phyloP scores from a whole-genome alignment of 2,797 vertebrate species.

The Centropyge bicolor region DNA sequence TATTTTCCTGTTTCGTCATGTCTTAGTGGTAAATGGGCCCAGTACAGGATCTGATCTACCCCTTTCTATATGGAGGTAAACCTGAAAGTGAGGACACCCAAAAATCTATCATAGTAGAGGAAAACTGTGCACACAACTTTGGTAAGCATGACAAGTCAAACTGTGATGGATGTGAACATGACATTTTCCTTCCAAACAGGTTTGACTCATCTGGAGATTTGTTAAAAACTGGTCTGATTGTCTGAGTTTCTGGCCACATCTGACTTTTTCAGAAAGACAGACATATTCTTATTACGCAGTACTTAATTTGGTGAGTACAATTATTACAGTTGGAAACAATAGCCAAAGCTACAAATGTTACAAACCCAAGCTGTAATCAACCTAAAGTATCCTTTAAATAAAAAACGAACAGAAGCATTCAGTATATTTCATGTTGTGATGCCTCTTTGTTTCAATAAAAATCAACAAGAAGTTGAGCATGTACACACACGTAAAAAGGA shows the following conservation, averaged over 20 bases:
- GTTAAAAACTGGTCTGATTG: background rate
- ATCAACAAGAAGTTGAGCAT: constrained; percentile 26
- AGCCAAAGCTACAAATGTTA: constrained; percentile 18
- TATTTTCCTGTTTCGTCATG: background rate
- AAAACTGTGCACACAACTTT: background rate
- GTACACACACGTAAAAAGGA: constrained; percentile 20
- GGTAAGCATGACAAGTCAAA: background rate
- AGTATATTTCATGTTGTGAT: constrained; percentile 26
- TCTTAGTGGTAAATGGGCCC: background rate
- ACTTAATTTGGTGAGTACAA: background rate
- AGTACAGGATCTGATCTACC: background rate
- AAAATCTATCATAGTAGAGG: background rate
- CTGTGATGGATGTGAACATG: background rate
- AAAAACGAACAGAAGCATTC: constrained; percentile 54
- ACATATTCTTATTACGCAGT: background rate
- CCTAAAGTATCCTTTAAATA: constrained; percentile 32
- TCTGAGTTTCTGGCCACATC: background rate
- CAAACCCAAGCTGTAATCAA: constrained; percentile 22
- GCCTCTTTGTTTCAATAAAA: constrained; percentile 52
- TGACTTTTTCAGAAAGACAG: background rate
- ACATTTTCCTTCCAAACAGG: background rate
- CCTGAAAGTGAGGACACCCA: no score
- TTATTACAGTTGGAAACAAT: background rate
- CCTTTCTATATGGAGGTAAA: background rate
- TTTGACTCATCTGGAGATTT: background rate